Percentiles rank a stretch among this genome's conserved stretches.
phyloP scores from a whole-genome alignment of 2,797 vertebrate species.

The Eidolon dupreanum region DNA sequence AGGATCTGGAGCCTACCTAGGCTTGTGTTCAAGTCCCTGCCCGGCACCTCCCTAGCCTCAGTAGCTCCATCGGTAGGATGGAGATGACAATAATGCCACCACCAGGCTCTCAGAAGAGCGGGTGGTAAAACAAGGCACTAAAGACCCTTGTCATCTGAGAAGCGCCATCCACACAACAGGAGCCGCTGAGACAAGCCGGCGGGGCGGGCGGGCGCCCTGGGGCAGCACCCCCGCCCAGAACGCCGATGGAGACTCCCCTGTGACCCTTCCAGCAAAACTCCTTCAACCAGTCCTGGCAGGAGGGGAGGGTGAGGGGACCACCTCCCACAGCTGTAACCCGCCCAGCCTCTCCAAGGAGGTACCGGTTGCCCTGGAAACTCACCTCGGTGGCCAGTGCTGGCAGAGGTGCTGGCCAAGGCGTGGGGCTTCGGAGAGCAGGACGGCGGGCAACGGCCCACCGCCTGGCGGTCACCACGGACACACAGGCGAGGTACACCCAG shows the following conservation, averaged over 20 bases:
- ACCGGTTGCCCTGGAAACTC: constrained; percentile 2
- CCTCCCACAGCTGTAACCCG: background rate
- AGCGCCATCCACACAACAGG: accelerated
- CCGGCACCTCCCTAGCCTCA: background rate
- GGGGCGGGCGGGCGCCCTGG: accelerated
- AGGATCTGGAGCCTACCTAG: background rate
- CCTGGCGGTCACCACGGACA: constrained; percentile 70
- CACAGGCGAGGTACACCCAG: constrained; percentile 68
- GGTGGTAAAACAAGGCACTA: background rate
- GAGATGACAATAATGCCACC: accelerated
- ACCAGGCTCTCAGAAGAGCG: background rate
- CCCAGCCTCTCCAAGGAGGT: background rate
- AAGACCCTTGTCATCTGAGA: background rate
- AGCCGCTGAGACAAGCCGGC: accelerated
- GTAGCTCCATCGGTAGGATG: background rate
- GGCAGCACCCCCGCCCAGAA: background rate
- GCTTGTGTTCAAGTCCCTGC: background rate
- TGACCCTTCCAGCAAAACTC: constrained; percentile 22
- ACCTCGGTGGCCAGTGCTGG: constrained; percentile 20
- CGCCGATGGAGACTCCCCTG: background rate
- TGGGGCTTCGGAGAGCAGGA: background rate
- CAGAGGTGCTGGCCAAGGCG: background rate
- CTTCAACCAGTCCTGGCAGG: constrained; percentile 52
- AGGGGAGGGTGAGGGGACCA: background rate
- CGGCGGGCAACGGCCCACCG: background rate